phyloP scores from a whole-genome alignment of 1,140 invertebrate genomes.

The Dreissena rostriformis region DNA sequence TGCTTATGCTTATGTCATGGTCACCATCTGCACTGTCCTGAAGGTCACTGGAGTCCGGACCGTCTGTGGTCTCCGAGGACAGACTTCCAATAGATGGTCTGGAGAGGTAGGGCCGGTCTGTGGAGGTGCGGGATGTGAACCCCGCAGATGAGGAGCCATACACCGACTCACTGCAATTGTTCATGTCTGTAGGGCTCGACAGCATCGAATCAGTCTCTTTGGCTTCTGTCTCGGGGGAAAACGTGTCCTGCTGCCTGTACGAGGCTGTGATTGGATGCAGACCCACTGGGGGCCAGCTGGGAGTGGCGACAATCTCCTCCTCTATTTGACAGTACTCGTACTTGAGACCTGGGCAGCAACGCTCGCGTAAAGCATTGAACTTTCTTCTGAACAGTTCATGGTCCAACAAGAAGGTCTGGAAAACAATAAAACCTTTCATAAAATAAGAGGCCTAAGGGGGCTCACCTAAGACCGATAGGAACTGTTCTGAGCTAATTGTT shows the following conservation, averaged over 20 bases:
- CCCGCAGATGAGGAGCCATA: constrained; percentile 15
- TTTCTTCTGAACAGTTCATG: constrained; percentile 35
- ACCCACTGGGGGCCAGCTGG: constrained; percentile 34
- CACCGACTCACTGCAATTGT: constrained; percentile 20
- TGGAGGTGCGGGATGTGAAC: constrained; percentile 13
- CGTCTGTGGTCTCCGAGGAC: not conserved
- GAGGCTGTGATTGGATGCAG: constrained; percentile 1
- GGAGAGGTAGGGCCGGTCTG: not conserved
- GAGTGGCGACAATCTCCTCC: constrained; percentile 33
- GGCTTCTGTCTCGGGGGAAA: not conserved
- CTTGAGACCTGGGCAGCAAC: constrained; percentile 41
- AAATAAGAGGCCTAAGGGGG: not conserved
- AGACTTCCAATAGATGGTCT: not conserved
- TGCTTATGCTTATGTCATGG: too few species aligned
- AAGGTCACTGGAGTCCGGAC: too few species aligned
- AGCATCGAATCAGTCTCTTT: constrained; percentile 41
- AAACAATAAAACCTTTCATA: not conserved
- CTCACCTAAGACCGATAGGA: too few species aligned
- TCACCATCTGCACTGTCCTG: too few species aligned
- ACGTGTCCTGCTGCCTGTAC: constrained; percentile 4
- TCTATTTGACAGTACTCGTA: constrained; percentile 40
- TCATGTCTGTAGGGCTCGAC: not conserved
- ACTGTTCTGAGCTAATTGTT: not conserved
- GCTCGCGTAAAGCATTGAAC: constrained; percentile 26
- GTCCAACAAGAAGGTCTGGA: constrained; percentile 54